Conservation (phyloP, 2,888 invertebrate species). For the Pocota personata region DNA sequence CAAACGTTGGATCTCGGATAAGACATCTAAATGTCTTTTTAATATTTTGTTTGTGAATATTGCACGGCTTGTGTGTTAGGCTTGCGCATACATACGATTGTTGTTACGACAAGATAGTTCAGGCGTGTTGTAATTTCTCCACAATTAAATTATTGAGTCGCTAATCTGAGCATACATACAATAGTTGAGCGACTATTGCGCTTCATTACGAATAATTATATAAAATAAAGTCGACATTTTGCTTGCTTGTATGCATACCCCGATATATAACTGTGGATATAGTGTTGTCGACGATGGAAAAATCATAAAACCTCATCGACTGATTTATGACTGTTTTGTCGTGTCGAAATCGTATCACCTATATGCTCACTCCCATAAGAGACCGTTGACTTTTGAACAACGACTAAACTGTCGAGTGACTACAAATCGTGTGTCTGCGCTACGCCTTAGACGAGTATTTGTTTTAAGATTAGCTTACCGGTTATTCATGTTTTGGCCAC, state of each 20-base stretch:
- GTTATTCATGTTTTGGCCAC: slow-evolving; percentile 56
- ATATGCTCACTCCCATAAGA: neutral
- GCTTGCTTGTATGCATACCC: too few relatives aligned
- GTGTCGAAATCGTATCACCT: neutral
- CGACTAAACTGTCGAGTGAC: neutral
- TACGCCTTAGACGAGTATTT: neutral
- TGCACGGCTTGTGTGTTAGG: neutral
- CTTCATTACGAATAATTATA: neutral
- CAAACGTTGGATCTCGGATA: slow-evolving; percentile 23
- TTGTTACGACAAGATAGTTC: neutral
- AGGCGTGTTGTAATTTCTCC: neutral
- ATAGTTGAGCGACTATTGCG: neutral
- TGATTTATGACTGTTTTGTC: neutral
- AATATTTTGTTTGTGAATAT: neutral
- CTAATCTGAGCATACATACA: neutral
- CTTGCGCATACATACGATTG: neutral
- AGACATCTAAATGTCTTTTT: slow-evolving; percentile 3
- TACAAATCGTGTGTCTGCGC: neutral
- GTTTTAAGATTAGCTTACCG: slow-evolving; percentile 48
- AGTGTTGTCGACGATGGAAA: neutral
- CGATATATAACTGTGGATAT: too few relatives aligned
- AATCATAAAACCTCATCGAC: neutral
- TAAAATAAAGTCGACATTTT: neutral
- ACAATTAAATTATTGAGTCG: neutral
- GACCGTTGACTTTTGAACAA: neutral